Base-by-base conservation (phyloP, 2,888 invertebrate genomes). In the Xanthostigma xanthostigma region DNA sequence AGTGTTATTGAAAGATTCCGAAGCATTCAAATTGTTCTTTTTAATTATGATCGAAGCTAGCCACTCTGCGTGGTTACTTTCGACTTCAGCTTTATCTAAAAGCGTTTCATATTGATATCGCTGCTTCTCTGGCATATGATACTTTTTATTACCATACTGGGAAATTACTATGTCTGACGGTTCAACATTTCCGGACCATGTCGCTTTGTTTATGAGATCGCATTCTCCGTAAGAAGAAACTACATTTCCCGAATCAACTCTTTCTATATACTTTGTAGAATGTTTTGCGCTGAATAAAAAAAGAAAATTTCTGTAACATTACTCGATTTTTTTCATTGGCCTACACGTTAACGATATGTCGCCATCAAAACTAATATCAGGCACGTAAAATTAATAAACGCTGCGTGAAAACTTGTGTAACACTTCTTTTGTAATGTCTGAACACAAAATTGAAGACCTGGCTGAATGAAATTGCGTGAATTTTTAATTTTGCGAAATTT, bases 221-320 rank as follows among this genome's bases (percentile, higher is more conserved):
- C 5, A 27, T 27, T 27, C 27, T 27, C 55, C 55, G 44, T 50
- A 54, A 33, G 51, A 50, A 8, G 48, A 73, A 17, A 83, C 72
- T 11, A 78, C 72, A 46, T 78, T 74, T 2, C 84, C 82, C 40
- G 76, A 71, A 57, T 76, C 78, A 36, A 64, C 45, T 17, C 70
- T 56, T 9, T 59, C 57, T 34, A 57, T 60, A 58, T 68, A 71
- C 49, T 64, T 65, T 46, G 59, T 58, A 1, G 68, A 66, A 42
- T 65, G 64, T 3, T 65, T 64, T n/a, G 39, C 44, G 17, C 58
- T 58, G 49, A 3, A 52, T 54, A 46, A 45, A n/a, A 48, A 40
- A 27, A 9, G 11, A 13, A 27, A 27, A 27, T 27, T n/a, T 27
- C 27, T 27, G 6, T 27, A 27, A 27, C 6, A 6, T 3, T 1